phyloP scores from a whole-genome alignment of 2,888 invertebrate genomes.

The Tipula helvola region DNA sequence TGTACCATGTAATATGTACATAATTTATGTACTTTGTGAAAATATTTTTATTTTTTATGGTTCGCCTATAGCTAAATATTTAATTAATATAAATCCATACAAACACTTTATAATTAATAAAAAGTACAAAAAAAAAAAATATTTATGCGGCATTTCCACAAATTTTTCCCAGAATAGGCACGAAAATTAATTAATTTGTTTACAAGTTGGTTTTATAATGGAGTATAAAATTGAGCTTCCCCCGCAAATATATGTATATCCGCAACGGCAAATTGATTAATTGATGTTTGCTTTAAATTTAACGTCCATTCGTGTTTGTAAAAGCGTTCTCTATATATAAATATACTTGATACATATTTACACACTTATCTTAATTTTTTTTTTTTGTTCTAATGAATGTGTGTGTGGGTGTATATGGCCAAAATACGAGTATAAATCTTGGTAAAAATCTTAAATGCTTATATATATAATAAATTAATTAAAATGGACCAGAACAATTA shows the following conservation, averaged over 20 bases:
- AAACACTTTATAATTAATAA: not conserved
- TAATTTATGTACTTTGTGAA: not conserved
- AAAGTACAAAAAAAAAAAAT: not conserved
- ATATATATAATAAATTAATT: not conserved
- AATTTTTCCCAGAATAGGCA: not conserved
- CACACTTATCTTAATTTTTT: not conserved
- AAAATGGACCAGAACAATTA: constrained; percentile 4
- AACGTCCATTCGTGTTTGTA: not conserved
- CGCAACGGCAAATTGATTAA: not conserved
- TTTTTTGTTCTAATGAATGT: not conserved
- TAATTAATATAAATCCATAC: not conserved
- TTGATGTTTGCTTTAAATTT: not conserved
- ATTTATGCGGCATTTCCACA: not conserved
- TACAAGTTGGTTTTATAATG: not conserved
- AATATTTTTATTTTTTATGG: not conserved
- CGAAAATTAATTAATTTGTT: constrained; percentile 4
- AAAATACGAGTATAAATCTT: not conserved
- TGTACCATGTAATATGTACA: not conserved
- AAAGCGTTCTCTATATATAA: not conserved
- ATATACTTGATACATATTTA: not conserved
- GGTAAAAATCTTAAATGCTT: not conserved
- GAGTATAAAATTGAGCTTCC: not conserved
- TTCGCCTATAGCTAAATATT: not conserved
- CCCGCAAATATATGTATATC: no score
- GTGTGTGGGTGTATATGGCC: not conserved